Evolutionary conservation across 2,113 vertebrate species (phyloP).

Genomic region (Atlantisia rogersi): DNA sequence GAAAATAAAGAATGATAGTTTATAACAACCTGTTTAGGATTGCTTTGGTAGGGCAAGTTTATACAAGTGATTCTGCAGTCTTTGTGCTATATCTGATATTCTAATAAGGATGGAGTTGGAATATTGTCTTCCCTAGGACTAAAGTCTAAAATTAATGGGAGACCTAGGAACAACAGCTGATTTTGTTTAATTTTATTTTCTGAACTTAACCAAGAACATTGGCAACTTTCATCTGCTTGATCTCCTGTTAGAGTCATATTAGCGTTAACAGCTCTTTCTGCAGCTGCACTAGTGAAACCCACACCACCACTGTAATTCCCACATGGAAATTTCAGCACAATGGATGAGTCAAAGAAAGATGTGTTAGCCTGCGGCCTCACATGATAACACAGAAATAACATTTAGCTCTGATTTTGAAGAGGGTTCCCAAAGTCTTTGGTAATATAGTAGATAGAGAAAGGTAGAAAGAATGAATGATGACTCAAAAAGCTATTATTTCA

Average conservation of each 20-base stretch:
- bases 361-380: accelerated
- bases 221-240: neutral
- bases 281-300: neutral
- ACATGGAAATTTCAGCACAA: neutral
- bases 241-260: neutral
- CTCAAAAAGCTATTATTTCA: neutral
- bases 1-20: neutral
- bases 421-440: neutral
- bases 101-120: neutral
- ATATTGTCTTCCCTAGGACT: neutral
- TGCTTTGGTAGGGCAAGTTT: neutral
- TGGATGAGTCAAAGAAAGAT: neutral
- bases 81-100: neutral
- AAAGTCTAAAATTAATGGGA: neutral
- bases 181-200: neutral
- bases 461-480: neutral
- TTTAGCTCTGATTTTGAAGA: neutral
- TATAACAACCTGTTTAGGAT: neutral
- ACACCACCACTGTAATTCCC: neutral
- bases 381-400: neutral
- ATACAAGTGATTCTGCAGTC: neutral
- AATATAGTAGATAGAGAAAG: neutral
- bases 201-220: neutral
- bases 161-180: accelerated
- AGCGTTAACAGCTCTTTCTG: neutral